phyloP scores from a whole-genome alignment of 2,797 vertebrate species.

The Myotis planiceps region DNA sequence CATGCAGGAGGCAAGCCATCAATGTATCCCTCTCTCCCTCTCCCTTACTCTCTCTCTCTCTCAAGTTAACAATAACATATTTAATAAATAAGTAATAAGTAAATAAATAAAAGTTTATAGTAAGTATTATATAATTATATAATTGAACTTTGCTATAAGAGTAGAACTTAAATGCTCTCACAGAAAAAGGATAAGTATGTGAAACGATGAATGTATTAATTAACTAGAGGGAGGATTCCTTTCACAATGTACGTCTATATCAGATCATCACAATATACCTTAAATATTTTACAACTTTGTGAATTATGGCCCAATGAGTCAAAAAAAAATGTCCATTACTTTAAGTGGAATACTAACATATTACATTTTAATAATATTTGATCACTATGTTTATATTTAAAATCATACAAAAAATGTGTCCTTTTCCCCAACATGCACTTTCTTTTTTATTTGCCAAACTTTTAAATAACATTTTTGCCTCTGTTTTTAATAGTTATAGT shows the following conservation, averaged over 20 bases:
- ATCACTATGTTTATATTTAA: not conserved
- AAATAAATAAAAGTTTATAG: not conserved
- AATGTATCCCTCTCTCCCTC: too few species aligned
- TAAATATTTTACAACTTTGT: not conserved
- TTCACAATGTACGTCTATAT: not conserved
- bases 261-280: not conserved
- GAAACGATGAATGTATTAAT: not conserved
- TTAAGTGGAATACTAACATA: not conserved
- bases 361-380: slow-evolving; percentile 12
- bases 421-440: not conserved
- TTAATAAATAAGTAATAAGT: too few species aligned
- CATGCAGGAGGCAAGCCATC: too few species aligned
- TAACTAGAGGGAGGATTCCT: not conserved
- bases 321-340: not conserved
- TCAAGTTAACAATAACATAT: too few species aligned
- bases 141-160: not conserved
- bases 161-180: not conserved
- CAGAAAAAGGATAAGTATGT: not conserved
- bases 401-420: not conserved
- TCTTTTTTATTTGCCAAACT: not conserved
- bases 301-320: not conserved
- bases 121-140: not conserved
- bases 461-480: not conserved
- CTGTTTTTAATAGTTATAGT: not conserved
- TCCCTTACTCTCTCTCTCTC: too few species aligned